These are phyloP conservation scores for Autographa gamma DNA, from an alignment of 2,888 invertebrate species.

Conservation along the genomic window DNA sequence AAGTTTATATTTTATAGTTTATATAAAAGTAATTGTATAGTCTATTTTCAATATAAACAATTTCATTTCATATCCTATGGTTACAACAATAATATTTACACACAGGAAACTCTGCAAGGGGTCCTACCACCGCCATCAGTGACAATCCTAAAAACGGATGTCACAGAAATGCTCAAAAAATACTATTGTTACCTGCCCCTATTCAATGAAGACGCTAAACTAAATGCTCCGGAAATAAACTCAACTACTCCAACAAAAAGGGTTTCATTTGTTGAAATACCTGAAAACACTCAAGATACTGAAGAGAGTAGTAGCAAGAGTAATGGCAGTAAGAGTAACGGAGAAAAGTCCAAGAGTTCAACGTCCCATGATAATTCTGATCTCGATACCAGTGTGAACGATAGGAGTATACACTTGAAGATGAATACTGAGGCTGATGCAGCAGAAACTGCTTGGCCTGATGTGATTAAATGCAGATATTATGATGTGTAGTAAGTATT, in stretches of 20 bases:
- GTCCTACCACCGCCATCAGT: slow-evolving; percentile 93
- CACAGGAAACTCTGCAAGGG: slow-evolving; percentile 90
- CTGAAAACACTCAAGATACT: slow-evolving; percentile 57
- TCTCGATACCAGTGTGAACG: slow-evolving; percentile 71
- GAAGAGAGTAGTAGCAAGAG: slow-evolving; percentile 40
- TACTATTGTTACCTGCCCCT: slow-evolving; percentile 87
- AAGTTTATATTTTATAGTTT: too few relatives aligned
- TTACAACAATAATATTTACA: background rate
- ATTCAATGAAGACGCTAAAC: slow-evolving; percentile 80
- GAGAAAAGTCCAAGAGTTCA: slow-evolving; percentile 43
- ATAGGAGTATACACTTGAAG: slow-evolving; percentile 76
- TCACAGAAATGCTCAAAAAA: slow-evolving; percentile 90
- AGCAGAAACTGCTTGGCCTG: slow-evolving; percentile 88
- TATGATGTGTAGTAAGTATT: slow-evolving; percentile 92
- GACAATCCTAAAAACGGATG: slow-evolving; percentile 91
- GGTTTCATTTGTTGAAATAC: slow-evolving; percentile 81
- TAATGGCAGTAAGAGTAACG: slow-evolving; percentile 39
- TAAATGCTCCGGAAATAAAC: slow-evolving; percentile 68
- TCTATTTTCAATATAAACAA: too few relatives aligned
- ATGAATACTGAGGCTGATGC: slow-evolving; percentile 78
- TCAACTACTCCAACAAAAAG: slow-evolving; percentile 80
- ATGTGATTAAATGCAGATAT: slow-evolving; percentile 89
- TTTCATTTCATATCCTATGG: too few relatives aligned
- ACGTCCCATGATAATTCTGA: slow-evolving; percentile 61
- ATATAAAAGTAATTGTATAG: too few relatives aligned